Evolutionary conservation across 1,140 invertebrate genomes (phyloP), one percentile per base, ranked within the genome.

Genomic region (Sweltsa coloradensis): DNA sequence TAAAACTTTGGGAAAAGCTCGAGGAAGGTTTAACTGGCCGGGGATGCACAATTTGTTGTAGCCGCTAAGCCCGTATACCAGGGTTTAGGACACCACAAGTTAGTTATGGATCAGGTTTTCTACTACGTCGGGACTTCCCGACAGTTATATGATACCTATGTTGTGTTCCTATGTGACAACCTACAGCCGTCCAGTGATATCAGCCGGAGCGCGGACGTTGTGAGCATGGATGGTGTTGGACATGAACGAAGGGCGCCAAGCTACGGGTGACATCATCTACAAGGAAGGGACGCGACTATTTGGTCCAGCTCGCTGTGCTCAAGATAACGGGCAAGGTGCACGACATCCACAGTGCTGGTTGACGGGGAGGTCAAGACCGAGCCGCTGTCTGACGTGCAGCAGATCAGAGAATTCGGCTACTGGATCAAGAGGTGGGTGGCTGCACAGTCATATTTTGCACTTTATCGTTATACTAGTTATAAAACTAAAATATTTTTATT

Each of bases 221-320:
- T 67, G 2, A 53, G 64, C 16, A 79, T 79, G 76, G 76, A 79
- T n/a, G 57, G 55, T 63, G 40, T 56, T 78, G n/a, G 57, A 65
- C 14, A 68, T 75, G 14, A 72, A 74, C 51, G 60, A 67, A 39
- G 60, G 60, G 6, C 66, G 70, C 1, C 76, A 78, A 58, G 69
- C 67, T 47, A 74, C 72, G 55, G 76, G 76, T 0, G 76, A 73
- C 50, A 68, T 75, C 43, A 44, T 74, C 5, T 76, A 79, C 53
- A 52, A 65, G 27, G 68, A 64, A 43, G 50, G 21, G 45, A 29
- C 18, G 29, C 18, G 18, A 18, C n/a, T 7, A 27, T 11, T 39
- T 11, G 2, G n/a, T 5, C 18, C 36, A 14, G 16, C n/a, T n/a
- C 34, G 5, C 51, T 7, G 45, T 47, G 14, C 54, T 75, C 11